These are phyloP conservation scores for Ciconia stormi DNA, from an alignment of 2,113 vertebrate genomes.

Conservation along the genomic window DNA sequence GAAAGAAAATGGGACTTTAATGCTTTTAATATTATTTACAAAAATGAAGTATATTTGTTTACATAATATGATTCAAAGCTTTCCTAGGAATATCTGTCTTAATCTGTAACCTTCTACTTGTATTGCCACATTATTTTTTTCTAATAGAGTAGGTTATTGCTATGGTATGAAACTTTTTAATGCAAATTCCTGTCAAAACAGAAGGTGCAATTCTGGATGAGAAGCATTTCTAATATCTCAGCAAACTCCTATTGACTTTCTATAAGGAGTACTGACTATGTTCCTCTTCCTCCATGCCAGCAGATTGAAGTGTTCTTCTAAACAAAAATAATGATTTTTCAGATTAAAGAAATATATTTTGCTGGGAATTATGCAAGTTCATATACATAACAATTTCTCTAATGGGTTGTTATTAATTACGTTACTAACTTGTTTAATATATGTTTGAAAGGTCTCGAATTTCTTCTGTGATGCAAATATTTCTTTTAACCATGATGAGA, in stretches of 20 bases:
- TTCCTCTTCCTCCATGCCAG: not conserved
- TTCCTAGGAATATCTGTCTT: not conserved
- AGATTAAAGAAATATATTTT: not conserved
- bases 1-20: not conserved
- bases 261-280: not conserved
- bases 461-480: not conserved
- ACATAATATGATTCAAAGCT: not conserved
- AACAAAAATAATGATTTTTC: not conserved
- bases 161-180: not conserved
- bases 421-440: not conserved
- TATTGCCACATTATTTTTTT: not conserved
- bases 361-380: not conserved
- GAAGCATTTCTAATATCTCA: not conserved
- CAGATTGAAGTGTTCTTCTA: not conserved
- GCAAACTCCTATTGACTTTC: not conserved
- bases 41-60: not conserved
- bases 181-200: not conserved
- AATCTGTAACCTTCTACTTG: not conserved
- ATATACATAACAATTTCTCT: not conserved
- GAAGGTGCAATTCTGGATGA: not conserved
- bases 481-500: not conserved
- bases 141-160: not conserved
- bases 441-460: not conserved
- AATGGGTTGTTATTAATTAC: not conserved
- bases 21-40: not conserved